Evolutionary conservation across 1,140 invertebrate species (phyloP), one percentile per base, ranked within the genome.

Genomic region (Zaprionus africanus): DNA sequence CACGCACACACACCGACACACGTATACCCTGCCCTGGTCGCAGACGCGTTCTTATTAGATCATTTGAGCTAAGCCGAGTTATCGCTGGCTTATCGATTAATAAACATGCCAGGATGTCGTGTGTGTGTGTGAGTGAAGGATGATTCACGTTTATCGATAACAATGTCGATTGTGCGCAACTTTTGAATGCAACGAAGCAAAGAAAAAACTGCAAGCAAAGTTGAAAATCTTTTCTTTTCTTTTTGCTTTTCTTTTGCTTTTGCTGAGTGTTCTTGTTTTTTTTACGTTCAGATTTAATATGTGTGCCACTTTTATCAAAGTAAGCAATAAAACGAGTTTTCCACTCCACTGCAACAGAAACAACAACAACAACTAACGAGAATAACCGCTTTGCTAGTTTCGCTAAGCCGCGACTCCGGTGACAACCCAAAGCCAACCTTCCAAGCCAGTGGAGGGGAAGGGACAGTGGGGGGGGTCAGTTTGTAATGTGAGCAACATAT

Each of bases 291-390:
- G 36, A 64, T 69, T 70, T 76, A 76, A 72, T 60, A 63, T 78
- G 76, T 86, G 82, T 86, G 82, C 76, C 76, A 85, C 74, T 83
- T 83, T 82, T 80, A 78, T 88, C 81, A 75, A 65, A 78, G 84
- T 81, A 78, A 84, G 75, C 69, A 65, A 65, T 68, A 74, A 85
- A 84, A 88, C 85, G 63, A 75, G 81, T 81, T 87, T 84, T 76
- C 53, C 59, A 68, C 59, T 53, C 63, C 56, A 83, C 58, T 67
- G 69, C 62, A 77, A 77, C 51, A 54, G 5, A 24, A 66, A 59
- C 31, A 56, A 28, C 77, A 58, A 54, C 77, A 58, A 72, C 59
- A 72, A 72, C 73, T 77, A 81, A 81, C 79, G 71, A 85, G 85
- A 90, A 88, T 88, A 88, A 88, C 84, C 81, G 76, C 84, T 58